Evolutionary conservation across 2,888 invertebrate species (phyloP), one percentile per base, ranked within the genome.

Genomic region (Philonicus albiceps): DNA sequence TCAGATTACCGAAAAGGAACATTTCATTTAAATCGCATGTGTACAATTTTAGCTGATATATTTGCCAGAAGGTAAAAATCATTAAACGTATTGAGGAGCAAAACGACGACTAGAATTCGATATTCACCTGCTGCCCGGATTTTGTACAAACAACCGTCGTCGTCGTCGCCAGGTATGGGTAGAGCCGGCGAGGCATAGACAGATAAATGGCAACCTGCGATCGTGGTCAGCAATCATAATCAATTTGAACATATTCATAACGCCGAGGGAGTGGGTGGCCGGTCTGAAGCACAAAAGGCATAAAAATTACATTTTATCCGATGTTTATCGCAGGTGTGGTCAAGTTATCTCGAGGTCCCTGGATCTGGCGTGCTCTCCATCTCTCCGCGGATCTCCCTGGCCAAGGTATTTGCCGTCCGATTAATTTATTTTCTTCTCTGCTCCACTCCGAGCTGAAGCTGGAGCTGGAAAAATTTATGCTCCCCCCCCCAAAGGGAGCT

Each of bases 211-310:
- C 72, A 85, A 86, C 74, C 80, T 81, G 87, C 78, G 72, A 87
- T 87, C 86, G 74, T 83, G 84, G 55, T 81, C 78, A 78, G 84
- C 72, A 87, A 87, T 87, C 87, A 87, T 87, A 87, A 87, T 87
- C 87, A 87, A 86, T 87, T 87, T 87, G 83, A 87, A 86, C 87
- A 87, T 87, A 86, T 87, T 87, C 86, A 86, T 87, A 87, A 87
- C 34, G 75, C 80, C 34, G 72, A 85, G 53, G 83, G 85, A 85
- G 87, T 87, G 85, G 87, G 87, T 87, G 87, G 87, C 85, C 87
- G 76, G 80, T 53, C 49, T 72, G 37, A 22, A 86, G 34, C 53
- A 85, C 75, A 83, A 83, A 83, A 86, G 86, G 43, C 31, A 83
- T 83, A 78, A 87, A 85, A 78, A 85, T 85, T 87, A 80, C 64